Percentiles rank a stretch among this genome's conserved stretches.
phyloP scores from a whole-genome alignment of 2,113 vertebrate genomes.

The Mormoops blainvillei region DNA sequence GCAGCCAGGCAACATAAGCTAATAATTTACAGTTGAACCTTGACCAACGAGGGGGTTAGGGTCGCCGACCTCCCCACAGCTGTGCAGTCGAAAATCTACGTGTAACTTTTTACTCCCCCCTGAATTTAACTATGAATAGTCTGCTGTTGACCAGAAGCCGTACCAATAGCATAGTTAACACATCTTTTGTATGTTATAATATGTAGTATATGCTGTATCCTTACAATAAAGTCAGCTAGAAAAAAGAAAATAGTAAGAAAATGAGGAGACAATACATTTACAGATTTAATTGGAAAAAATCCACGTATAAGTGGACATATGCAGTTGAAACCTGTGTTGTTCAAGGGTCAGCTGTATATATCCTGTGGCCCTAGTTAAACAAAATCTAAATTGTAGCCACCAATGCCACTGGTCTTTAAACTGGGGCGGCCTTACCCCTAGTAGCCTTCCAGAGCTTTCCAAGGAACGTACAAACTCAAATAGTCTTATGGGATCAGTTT shows the following conservation, averaged over 20 bases:
- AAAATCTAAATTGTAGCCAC: neutral
- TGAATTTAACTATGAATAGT: neutral
- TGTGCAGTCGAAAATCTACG: neutral
- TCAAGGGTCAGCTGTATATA: neutral
- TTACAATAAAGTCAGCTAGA: neutral
- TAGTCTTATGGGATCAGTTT: neutral
- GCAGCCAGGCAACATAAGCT: neutral
- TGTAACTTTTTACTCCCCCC: neutral
- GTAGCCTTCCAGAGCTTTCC: neutral
- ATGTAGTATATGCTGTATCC: neutral
- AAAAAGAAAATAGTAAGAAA: neutral
- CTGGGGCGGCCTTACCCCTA: neutral
- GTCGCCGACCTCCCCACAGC: neutral
- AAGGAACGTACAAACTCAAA: neutral
- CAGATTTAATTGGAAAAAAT: neutral
- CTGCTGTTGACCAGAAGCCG: neutral
- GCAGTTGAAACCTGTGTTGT: neutral
- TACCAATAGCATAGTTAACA: neutral
- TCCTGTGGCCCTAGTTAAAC: neutral
- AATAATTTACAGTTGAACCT: neutral
- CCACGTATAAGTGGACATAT: neutral
- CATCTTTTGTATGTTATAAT: neutral
- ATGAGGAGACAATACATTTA: neutral
- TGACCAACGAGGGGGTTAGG: too few relatives aligned
- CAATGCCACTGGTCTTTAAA: neutral